These are phyloP conservation scores for Etheostoma nigrum DNA, from an alignment of 2,797 vertebrate species.

Conservation along the genomic window DNA sequence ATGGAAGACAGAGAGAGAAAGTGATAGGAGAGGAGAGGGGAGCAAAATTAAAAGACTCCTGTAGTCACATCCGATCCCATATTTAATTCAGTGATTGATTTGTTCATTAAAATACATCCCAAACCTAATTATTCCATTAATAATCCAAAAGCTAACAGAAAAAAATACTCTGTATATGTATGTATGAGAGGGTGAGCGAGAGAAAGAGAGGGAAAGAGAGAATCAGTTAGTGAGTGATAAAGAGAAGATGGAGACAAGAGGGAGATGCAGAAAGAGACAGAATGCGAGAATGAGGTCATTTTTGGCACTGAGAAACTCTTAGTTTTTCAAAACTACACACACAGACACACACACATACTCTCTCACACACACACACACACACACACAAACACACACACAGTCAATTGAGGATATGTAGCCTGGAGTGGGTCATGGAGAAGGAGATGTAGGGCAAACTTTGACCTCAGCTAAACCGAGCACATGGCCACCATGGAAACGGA, in stretches of 20 bases:
- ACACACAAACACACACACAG: background rate
- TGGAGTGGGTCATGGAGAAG: background rate
- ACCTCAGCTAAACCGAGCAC: constrained; percentile 10
- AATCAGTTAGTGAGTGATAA: constrained; percentile 46
- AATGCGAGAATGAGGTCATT: constrained; percentile 6
- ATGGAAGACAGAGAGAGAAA: constrained; percentile 25
- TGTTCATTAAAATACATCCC: constrained; percentile 82
- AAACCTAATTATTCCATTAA: constrained; percentile 83
- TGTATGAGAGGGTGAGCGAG: constrained; percentile 6
- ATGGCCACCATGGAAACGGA: constrained; percentile 17
- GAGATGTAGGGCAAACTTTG: constrained; percentile 31
- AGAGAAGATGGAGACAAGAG: constrained; percentile 41
- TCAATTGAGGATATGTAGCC: constrained; percentile 21
- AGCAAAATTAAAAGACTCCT: constrained; percentile 70
- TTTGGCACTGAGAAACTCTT: background rate
- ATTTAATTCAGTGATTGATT: constrained; percentile 82
- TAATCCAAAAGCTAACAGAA: constrained; percentile 74
- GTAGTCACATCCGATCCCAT: constrained; percentile 61
- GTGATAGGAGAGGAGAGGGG: constrained; percentile 15
- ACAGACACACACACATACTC: background rate
- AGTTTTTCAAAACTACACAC: background rate
- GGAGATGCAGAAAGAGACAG: constrained; percentile 19
- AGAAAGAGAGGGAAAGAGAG: constrained; percentile 10
- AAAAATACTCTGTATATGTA: constrained; percentile 29
- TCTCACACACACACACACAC: background rate